Percentiles rank a stretch among this genome's conserved stretches.
Conservation (phyloP, 2,888 invertebrate species). For the Zygothrica quintamaculata region DNA sequence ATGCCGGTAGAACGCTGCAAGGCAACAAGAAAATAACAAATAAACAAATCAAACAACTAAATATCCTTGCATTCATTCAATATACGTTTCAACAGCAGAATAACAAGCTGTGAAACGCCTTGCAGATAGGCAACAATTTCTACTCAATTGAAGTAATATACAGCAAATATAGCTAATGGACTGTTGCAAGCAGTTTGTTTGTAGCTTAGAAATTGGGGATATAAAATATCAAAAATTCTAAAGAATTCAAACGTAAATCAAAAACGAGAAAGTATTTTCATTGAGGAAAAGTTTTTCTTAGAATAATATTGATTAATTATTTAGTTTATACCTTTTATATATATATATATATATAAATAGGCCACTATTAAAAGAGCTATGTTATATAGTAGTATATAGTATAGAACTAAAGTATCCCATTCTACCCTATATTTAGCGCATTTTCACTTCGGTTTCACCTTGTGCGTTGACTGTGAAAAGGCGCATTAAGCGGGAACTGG, state of each 20-base stretch:
- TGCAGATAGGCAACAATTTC: constrained; percentile 27
- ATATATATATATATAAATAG: no score
- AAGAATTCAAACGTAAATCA: no score
- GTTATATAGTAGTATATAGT: no score
- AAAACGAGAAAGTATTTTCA: no score
- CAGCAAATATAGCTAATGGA: constrained; percentile 7
- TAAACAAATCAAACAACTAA: constrained; percentile 54
- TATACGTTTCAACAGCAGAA: constrained; percentile 48
- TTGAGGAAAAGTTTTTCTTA: neutral
- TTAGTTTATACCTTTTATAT: no score
- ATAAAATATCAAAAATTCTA: no score
- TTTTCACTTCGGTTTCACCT: neutral
- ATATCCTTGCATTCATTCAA: constrained; percentile 38
- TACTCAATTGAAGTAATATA: neutral
- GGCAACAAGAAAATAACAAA: constrained; percentile 46
- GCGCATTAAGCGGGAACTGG: constrained; percentile 30
- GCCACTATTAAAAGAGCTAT: neutral
- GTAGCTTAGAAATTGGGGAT: neutral
- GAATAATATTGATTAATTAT: no score
- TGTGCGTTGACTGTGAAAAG: constrained; percentile 34
- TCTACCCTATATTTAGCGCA: constrained; percentile 1
- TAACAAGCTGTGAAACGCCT: constrained; percentile 38
- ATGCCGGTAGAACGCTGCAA: no score
- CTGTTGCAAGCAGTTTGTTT: neutral
- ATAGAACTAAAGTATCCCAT: no score